These are phyloP conservation scores for Neria commutata DNA, from an alignment of 2,888 invertebrate species.

Conservation along the genomic window DNA sequence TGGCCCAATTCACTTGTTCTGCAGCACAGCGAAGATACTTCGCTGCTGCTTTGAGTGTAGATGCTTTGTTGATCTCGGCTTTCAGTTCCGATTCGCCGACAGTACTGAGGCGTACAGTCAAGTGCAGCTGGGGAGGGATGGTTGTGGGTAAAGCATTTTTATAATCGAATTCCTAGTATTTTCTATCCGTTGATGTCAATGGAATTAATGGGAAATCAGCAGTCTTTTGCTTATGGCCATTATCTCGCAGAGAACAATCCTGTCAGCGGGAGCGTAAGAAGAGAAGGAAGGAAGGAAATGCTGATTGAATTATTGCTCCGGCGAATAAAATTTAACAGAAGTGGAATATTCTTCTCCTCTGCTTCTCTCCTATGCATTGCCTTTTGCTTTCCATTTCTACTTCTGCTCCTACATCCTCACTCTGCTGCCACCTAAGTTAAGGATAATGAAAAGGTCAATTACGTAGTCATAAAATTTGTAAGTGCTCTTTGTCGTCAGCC, in stretches of 20 bases:
- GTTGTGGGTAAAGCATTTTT: too few relatives aligned
- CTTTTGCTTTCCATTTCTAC: background rate
- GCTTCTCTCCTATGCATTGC: background rate
- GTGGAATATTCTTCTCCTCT: background rate
- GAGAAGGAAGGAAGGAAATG: too few relatives aligned
- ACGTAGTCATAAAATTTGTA: constrained; percentile 17
- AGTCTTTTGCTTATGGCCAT: background rate
- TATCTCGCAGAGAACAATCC: background rate
- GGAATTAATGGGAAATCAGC: background rate
- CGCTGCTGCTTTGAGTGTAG: too few relatives aligned
- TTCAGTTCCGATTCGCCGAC: background rate
- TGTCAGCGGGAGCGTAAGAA: too few relatives aligned
- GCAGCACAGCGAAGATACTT: too few relatives aligned
- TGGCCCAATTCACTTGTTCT: too few relatives aligned
- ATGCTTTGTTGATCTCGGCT: background rate
- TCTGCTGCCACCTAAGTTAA: background rate
- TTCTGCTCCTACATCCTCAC: background rate
- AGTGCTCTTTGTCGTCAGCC: constrained; percentile 1
- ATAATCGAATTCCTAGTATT: background rate
- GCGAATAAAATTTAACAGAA: too few relatives aligned
- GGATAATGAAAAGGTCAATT: constrained; percentile 22
- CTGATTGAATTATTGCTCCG: too few relatives aligned
- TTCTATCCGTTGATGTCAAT: background rate
- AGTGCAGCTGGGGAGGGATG: too few relatives aligned
- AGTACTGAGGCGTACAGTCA: background rate